Conservation (phyloP, 1,140 invertebrate species). For the Anoplolepis gracilipes region DNA sequence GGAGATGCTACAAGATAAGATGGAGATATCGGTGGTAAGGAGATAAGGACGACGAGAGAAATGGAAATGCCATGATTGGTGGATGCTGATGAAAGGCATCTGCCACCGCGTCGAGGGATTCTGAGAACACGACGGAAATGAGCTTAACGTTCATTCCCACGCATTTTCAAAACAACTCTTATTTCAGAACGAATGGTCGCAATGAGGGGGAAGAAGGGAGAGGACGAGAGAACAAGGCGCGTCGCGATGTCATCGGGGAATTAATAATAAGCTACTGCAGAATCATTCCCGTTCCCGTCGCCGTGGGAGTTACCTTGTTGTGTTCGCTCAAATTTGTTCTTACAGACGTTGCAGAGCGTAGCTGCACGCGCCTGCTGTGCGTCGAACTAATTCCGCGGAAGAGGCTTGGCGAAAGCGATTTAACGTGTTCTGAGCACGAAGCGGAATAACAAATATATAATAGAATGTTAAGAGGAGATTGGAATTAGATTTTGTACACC, state of each 20-base stretch:
- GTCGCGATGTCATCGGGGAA: constrained; percentile 25
- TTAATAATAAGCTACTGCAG: constrained; percentile 64
- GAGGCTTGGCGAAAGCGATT: constrained; percentile 46
- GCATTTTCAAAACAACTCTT: constrained; percentile 67
- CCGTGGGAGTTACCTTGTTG: constrained; percentile 40
- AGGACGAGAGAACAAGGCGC: constrained; percentile 7
- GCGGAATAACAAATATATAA: constrained; percentile 12
- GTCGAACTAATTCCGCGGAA: constrained; percentile 51
- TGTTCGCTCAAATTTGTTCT: constrained; percentile 47
- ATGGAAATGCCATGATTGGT: constrained; percentile 70
- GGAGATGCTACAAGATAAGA: constrained; percentile 24
- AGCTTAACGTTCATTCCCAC: constrained; percentile 50
- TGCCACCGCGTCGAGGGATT: background rate
- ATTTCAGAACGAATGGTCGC: constrained; percentile 5
- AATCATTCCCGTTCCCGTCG: constrained; percentile 45
- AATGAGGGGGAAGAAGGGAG: background rate
- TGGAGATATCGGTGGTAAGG: constrained; percentile 45
- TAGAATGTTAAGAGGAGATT: background rate
- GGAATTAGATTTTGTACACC: background rate
- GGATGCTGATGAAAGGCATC: constrained; percentile 59
- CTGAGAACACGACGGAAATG: constrained; percentile 57
- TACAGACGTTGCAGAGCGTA: constrained; percentile 29
- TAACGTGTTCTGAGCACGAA: background rate
- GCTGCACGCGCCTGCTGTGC: constrained; percentile 20
- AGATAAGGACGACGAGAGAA: constrained; percentile 59